Conservation (phyloP, 2,113 vertebrate genomes). For the Brachypodius melanocephalos region DNA sequence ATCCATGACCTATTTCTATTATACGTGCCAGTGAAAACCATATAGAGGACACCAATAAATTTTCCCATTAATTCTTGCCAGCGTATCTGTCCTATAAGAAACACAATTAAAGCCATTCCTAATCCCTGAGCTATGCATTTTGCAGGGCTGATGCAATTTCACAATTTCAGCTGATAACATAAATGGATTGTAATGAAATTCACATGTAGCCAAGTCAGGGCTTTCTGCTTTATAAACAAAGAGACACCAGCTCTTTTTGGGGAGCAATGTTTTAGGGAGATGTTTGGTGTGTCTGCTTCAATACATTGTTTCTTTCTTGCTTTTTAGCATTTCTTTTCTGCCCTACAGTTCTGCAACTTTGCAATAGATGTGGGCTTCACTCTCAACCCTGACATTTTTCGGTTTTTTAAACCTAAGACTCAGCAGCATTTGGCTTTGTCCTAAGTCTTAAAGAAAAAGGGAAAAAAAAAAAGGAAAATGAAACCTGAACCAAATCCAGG, state of each 20-base stretch:
- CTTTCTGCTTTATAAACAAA: background rate
- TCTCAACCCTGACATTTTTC: background rate
- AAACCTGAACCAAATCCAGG: background rate
- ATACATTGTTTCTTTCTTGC: background rate
- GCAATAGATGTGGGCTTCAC: background rate
- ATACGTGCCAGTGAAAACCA: background rate
- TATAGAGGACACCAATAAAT: background rate
- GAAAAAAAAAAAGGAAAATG: background rate
- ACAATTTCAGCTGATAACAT: background rate
- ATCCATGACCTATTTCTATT: background rate
- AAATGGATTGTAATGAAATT: background rate
- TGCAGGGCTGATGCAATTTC: background rate
- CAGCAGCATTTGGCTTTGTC: conserved; percentile 24
- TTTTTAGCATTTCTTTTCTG: background rate
- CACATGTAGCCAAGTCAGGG: background rate
- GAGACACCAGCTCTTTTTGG: background rate
- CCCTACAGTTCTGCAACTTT: background rate
- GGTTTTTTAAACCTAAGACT: background rate
- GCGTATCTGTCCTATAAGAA: background rate
- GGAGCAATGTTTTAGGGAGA: background rate
- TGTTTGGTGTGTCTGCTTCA: background rate
- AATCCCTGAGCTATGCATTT: background rate
- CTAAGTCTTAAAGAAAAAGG: background rate
- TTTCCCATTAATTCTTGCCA: background rate
- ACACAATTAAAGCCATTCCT: background rate